A percentile compares a stretch with the other conserved stretches of the same genome.
These are phyloP conservation scores for Amaurobius ferox DNA, from an alignment of 2,888 invertebrate genomes.

Conservation along the genomic window DNA sequence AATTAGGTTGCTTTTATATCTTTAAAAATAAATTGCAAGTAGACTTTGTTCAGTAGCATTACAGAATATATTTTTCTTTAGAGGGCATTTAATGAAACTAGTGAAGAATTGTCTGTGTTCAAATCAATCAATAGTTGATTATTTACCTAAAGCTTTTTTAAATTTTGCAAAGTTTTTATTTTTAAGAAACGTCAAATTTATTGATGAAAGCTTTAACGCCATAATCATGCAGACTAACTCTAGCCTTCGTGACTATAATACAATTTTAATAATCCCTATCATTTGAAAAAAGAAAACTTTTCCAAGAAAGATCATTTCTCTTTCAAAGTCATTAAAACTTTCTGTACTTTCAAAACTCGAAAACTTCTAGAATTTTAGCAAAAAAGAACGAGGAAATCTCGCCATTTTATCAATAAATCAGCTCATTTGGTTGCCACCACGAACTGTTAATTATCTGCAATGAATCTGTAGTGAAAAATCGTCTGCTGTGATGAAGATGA, in stretches of 20 bases:
- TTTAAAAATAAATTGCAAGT: no score
- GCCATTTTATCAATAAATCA: constrained; percentile 46
- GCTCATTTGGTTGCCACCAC: constrained; percentile 37
- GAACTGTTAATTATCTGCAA: constrained; percentile 40
- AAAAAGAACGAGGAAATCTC: constrained; percentile 53
- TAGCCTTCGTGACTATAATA: background rate
- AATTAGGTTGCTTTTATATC: no score
- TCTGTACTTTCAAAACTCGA: constrained; percentile 22
- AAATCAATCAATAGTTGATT: no score
- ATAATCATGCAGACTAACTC: no score
- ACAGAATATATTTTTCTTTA: no score
- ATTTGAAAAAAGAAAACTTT: background rate
- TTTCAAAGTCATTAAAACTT: constrained; percentile 55
- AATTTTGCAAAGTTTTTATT: background rate
- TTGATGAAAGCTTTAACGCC: background rate
- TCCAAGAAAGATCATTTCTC: background rate
- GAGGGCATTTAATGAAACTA: no score
- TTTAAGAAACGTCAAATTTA: background rate
- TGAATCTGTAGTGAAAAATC: no score
- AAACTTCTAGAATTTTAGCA: background rate
- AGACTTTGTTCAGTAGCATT: no score
- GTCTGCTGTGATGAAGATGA: no score
- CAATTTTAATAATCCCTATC: background rate
- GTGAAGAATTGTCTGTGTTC: no score
- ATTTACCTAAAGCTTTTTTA: background rate